Evolutionary conservation across 2,113 vertebrate genomes (phyloP).

Genomic region (Sceloporus undulatus): DNA sequence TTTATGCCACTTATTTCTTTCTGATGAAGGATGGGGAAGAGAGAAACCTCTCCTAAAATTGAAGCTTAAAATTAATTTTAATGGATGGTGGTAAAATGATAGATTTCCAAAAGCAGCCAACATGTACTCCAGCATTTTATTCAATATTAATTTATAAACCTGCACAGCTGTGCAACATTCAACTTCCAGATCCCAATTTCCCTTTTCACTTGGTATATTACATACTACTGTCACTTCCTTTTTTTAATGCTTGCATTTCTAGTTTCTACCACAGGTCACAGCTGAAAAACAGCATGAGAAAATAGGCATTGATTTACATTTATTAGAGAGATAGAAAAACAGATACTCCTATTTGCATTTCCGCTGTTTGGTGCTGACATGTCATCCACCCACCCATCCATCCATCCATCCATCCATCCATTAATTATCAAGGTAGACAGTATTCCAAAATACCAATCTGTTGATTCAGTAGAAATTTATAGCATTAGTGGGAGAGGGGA

Average conservation of each 20-base stretch:
- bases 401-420: constrained; percentile 18
- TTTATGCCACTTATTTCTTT: constrained; percentile 61
- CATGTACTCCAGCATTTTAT: constrained; percentile 66
- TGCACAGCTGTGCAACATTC: constrained; percentile 59
- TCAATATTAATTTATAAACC: constrained; percentile 58
- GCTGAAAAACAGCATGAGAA: constrained; percentile 46
- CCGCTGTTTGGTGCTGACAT: constrained; percentile 30
- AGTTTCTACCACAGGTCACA: constrained; percentile 50
- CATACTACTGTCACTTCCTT: constrained; percentile 55
- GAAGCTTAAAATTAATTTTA: constrained; percentile 73
- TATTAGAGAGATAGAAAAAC: constrained; percentile 56
- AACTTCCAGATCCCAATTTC: constrained; percentile 65
- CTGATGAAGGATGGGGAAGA: constrained; percentile 33
- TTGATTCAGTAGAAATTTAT: constrained; percentile 58
- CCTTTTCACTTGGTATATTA: constrained; percentile 62
- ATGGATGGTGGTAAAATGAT: constrained; percentile 73
- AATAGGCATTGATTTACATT: constrained; percentile 50
- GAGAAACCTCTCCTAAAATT: constrained; percentile 64
- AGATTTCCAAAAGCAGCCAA: constrained; percentile 72
- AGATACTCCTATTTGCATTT: constrained; percentile 55
- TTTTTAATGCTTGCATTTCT: constrained; percentile 53
- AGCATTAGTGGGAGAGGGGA: constrained; percentile 56
- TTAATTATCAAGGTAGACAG: constrained; percentile 51
- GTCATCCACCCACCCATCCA: neutral
- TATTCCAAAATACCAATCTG: constrained; percentile 62